Evolutionary conservation across 2,797 vertebrate species (phyloP), one percentile per base, ranked within the genome.

Genomic region (Coccyzus lansbergi): DNA sequence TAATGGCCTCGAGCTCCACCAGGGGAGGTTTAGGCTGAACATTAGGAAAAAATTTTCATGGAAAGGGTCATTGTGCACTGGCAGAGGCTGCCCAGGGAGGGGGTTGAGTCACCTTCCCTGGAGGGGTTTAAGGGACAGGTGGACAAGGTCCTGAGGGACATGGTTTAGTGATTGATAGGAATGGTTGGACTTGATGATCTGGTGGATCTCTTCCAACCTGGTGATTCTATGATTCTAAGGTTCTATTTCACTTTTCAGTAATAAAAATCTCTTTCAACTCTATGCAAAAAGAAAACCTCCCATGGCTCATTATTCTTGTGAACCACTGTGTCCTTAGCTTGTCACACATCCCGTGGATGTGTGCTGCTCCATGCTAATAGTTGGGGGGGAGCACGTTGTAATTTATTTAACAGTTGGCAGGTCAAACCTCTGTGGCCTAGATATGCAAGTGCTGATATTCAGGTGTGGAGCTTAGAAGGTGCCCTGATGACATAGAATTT

Each of bases 291-390:
- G 51, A 79, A 74, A 76, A 59, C 63, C 77, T 94, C 40, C 51
- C 16, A 0, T 24, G 44, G 70, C 48, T 92, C 69, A 10, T 44
- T 67, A 63, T 78, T 82, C 28, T n/a, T 9, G 19, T 28, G 69
- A 71, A 19, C 34, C 3, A 6, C 88, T 1, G 13, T 44, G 72
- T 72, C 92, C 85, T 94, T 31, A 91, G 70, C 79, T 69, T 6
- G 9, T 76, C 69, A 79, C 79, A n/a, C n/a, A n/a, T 86, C 52
- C 33, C 1, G 1, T 29, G 91, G 63, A 40, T 24, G 44, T 49
- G 31, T 78, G 88, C 81, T 19, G 4, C n/a, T 90, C 93, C 93
- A 88, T 67, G 92, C 85, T 91, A 85, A 89, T 75, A 72, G 65
- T 72, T 8, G 36, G 62, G 55, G 80, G 65, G 44, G 42, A 74